phyloP scores from a whole-genome alignment of 2,113 vertebrate genomes.

The Accipiter virgatus region DNA sequence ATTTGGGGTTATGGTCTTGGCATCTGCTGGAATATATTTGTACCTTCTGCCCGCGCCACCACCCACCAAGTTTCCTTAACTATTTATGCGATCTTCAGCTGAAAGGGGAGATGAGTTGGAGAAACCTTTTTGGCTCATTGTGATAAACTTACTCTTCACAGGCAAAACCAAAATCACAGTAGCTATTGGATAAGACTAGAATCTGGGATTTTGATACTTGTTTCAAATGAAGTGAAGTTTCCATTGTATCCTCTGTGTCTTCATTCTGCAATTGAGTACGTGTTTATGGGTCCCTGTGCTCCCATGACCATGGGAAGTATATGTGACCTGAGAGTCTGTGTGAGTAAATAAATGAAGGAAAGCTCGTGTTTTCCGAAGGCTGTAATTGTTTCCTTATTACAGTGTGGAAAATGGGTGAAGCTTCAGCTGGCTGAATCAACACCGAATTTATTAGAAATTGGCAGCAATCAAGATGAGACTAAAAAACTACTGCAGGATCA shows the following conservation, averaged over 20 bases:
- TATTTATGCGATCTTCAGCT: neutral
- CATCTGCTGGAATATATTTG: neutral
- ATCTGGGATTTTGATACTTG: neutral
- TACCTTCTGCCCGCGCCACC: neutral
- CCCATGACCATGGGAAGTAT: neutral
- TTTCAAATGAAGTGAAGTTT: neutral
- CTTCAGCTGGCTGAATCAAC: conserved; percentile 86
- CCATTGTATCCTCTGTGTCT: neutral
- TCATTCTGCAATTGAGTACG: neutral
- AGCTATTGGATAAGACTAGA: neutral
- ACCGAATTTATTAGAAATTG: conserved; percentile 90
- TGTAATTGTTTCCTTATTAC: conserved; percentile 33
- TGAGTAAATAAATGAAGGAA: neutral
- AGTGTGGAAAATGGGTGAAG: conserved; percentile 85
- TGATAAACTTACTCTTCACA: neutral
- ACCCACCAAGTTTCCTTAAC: neutral
- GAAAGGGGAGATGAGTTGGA: neutral
- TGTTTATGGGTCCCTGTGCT: neutral
- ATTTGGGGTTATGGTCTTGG: neutral
- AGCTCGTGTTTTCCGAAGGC: neutral
- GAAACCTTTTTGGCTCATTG: neutral
- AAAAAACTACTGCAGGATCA: conserved; percentile 84
- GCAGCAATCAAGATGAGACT: conserved; percentile 85
- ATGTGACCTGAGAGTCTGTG: neutral
- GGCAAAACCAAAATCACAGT: neutral